Base-by-base conservation (phyloP, 2,888 invertebrate species). In the Amphipyra berbera region DNA sequence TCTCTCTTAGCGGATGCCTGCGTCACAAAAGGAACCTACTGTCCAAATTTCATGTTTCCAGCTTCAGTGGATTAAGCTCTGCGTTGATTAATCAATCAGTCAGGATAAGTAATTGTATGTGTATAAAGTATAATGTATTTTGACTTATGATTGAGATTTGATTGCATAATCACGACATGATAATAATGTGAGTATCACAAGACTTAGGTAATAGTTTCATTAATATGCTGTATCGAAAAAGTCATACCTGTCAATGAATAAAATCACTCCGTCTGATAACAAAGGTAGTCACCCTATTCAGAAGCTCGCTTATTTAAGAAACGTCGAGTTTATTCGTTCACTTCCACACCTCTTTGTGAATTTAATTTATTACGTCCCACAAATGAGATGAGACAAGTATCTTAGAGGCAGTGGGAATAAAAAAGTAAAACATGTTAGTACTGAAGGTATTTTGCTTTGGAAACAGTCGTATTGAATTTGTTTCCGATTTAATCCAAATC, bases 331-430 rank as follows among this genome's bases (percentile, higher is more conserved):
- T 48, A 78, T 73, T 73, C 74, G 63, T 76, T 78, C 66, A 75
- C 74, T 75, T 81, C 76, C 64, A 78, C 83, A 86, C 82, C 82
- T 84, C 80, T 70, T 82, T 82, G 82, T 78, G 80, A 85, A 89
- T 90, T 88, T 85, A 89, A 90, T 90, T 89, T 89, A 89, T 87
- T 85, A 84, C 76, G 68, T 64, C 73, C 50, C 57, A 73, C 79
- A 84, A 88, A 88, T 80, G 79, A 79, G 86, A 86, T 72, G 78
- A 80, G 88, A 89, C 88, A 85, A 79, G 81, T 59, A 58, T 69
- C 63, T 42, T 30, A n/a, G 8, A 13, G 41, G 15, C 42, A 27
- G 10, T 35, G 30, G 38, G 38, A 13, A 44, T 48, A 21, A 38
- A 53, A 69, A 71, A 37, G n/a, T 4, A 40, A 56, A 56, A 52